Evolutionary conservation across 2,888 invertebrate species (phyloP).

Genomic region (Dysmachus trigonus): DNA sequence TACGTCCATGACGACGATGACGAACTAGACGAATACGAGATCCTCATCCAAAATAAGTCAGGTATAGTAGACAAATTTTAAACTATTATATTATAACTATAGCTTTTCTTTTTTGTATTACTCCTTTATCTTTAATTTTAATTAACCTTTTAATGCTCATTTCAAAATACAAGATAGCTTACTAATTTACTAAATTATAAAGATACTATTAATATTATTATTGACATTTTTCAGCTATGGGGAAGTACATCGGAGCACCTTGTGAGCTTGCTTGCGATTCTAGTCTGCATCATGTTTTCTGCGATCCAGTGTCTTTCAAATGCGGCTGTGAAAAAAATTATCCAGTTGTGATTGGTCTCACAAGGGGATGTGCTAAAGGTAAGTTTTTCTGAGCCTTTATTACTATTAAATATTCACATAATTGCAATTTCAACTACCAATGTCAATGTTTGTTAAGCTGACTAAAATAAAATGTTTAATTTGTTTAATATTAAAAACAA

Average conservation of each 20-base stretch:
- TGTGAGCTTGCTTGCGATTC: conserved; percentile 80
- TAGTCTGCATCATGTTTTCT: conserved; percentile 78
- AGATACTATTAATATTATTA: too few relatives aligned
- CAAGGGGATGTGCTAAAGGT: conserved; percentile 87
- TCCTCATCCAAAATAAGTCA: conserved; percentile 61
- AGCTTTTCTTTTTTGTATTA: too few relatives aligned
- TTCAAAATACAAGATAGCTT: too few relatives aligned
- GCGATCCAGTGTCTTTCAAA: conserved; percentile 73
- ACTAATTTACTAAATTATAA: too few relatives aligned
- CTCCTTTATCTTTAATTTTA: too few relatives aligned
- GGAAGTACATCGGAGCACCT: conserved; percentile 80
- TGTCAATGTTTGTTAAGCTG: too few relatives aligned
- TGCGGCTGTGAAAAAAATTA: conserved; percentile 85
- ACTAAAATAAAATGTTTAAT: too few relatives aligned
- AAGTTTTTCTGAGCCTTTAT: conserved; percentile 64
- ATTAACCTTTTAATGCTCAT: too few relatives aligned
- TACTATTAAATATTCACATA: too few relatives aligned
- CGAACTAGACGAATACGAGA: conserved; percentile 61
- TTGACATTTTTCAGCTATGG: conserved; percentile 73
- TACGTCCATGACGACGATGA: conserved; percentile 63
- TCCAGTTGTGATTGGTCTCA: conserved; percentile 80
- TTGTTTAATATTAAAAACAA: too few relatives aligned
- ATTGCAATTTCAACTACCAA: too few relatives aligned
- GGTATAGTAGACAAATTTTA: conserved; percentile 54
- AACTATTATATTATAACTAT: too few relatives aligned